Evolutionary conservation across 2,888 invertebrate species (phyloP).

Genomic region (Drosophila siamana): DNA sequence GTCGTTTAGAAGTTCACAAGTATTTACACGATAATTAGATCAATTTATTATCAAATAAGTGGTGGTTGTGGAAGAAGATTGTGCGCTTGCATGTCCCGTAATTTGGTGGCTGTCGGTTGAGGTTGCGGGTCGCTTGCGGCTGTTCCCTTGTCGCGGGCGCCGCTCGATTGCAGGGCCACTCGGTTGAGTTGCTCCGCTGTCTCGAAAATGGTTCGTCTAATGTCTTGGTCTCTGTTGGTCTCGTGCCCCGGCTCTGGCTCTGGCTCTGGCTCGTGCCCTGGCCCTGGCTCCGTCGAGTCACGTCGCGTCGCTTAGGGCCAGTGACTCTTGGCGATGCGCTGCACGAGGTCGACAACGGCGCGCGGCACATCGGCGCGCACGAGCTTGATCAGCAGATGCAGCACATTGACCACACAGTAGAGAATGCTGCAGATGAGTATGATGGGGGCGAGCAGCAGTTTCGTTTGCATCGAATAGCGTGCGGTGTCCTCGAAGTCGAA

Average conservation of each 20-base stretch:
- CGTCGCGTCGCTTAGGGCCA: slow-evolving; percentile 2
- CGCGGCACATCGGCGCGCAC: slow-evolving; percentile 66
- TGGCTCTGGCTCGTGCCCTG: too few species aligned
- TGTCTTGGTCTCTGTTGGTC: too few species aligned
- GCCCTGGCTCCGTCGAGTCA: too few species aligned
- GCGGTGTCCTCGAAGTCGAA: slow-evolving; percentile 68
- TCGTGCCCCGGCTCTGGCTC: too few species aligned
- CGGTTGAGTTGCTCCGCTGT: too few species aligned
- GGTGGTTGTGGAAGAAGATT: background rate
- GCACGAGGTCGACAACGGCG: slow-evolving; percentile 58
- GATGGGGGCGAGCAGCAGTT: slow-evolving; percentile 72
- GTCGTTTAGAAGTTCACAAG: too few species aligned
- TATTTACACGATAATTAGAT: background rate
- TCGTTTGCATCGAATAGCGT: slow-evolving; percentile 59
- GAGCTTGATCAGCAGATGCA: slow-evolving; percentile 57
- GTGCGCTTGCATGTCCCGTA: background rate
- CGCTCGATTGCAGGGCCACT: too few species aligned
- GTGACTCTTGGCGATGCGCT: slow-evolving; percentile 29
- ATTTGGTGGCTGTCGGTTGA: background rate
- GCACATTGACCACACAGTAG: slow-evolving; percentile 59
- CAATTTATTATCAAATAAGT: slow-evolving; percentile 2
- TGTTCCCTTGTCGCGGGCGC: background rate
- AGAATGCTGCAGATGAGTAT: slow-evolving; percentile 58
- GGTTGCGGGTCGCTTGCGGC: background rate
- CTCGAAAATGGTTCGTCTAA: too few species aligned